Percentiles rank a stretch among this genome's conserved stretches.
Conservation (phyloP, 2,113 vertebrate genomes). For the Tichodroma muraria region DNA sequence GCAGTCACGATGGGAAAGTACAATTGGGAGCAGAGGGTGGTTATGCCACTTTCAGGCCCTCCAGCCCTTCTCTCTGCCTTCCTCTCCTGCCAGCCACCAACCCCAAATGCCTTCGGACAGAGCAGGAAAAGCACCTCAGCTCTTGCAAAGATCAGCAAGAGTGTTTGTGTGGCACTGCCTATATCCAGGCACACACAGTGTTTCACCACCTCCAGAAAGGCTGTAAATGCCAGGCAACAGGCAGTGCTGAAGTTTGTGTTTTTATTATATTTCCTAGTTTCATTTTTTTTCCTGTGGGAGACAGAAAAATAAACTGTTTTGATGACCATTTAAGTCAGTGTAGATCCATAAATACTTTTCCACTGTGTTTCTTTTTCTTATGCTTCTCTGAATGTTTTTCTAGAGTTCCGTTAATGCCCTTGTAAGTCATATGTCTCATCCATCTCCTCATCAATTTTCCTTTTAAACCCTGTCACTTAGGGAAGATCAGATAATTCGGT, state of each 20-base stretch:
- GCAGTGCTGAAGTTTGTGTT: neutral
- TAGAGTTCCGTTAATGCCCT: neutral
- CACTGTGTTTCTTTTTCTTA: neutral
- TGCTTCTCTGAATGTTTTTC: neutral
- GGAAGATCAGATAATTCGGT: neutral
- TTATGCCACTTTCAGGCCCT: neutral
- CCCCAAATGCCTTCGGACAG: neutral
- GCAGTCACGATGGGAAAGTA: neutral
- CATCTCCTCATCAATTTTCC: conserved; percentile 12
- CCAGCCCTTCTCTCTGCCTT: neutral
- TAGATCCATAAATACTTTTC: neutral
- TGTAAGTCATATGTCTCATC: neutral
- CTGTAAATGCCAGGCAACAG: neutral
- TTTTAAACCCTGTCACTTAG: neutral
- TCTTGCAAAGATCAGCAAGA: neutral
- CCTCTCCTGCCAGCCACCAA: neutral
- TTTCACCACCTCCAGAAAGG: neutral
- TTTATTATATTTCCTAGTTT: neutral
- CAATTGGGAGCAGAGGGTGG: neutral
- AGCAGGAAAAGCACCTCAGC: neutral
- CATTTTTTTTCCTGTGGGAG: neutral
- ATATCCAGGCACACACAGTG: neutral
- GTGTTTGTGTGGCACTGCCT: neutral
- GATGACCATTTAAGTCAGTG: neutral
- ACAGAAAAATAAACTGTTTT: neutral